Percentiles rank a stretch among this genome's conserved stretches.
Conservation (phyloP, 2,888 invertebrate species). For the Steromphala cineraria region DNA sequence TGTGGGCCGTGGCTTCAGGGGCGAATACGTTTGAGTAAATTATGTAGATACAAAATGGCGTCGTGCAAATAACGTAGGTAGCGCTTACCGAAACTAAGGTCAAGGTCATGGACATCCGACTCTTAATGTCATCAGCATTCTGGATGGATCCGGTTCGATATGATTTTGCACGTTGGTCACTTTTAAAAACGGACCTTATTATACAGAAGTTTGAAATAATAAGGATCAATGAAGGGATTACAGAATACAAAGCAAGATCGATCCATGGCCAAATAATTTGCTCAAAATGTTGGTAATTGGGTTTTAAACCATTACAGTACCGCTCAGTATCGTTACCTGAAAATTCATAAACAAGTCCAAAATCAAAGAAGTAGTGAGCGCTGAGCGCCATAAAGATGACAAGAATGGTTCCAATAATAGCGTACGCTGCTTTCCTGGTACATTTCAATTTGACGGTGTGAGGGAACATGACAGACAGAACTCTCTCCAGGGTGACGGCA, state of each 20-base stretch:
- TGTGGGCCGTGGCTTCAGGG: background rate
- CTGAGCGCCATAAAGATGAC: background rate
- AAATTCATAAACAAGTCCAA: background rate
- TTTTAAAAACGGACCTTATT: background rate
- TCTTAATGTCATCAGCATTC: background rate
- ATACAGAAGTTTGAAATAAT: background rate
- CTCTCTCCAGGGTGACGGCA: background rate
- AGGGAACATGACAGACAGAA: background rate
- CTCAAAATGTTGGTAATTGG: background rate
- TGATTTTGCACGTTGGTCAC: background rate
- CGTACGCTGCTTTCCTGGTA: background rate
- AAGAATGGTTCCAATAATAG: background rate
- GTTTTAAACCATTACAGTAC: background rate
- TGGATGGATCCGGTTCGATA: background rate
- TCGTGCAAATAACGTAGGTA: slow-evolving; percentile 4
- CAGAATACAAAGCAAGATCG: background rate
- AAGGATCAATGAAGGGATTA: background rate
- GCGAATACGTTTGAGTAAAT: background rate
- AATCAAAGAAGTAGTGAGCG: background rate
- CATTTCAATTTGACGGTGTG: background rate
- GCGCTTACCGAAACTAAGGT: background rate
- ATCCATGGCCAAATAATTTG: background rate
- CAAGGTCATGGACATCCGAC: background rate
- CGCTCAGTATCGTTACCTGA: background rate
- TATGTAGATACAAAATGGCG: background rate